Conservation (phyloP, 2,113 vertebrate species). For the Eptesicus fuscus region DNA sequence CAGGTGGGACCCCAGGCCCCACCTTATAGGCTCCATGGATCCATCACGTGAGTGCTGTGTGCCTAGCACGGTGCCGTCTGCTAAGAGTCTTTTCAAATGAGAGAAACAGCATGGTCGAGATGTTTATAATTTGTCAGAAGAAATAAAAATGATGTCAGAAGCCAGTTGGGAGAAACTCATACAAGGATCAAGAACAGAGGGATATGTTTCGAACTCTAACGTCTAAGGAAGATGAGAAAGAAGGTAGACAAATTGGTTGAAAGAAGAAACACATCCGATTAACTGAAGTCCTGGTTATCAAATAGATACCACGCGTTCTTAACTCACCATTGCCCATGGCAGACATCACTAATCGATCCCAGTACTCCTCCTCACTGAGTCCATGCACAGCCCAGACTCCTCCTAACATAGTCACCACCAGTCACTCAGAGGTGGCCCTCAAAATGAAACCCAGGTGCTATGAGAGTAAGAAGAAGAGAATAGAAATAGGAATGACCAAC, state of each 20-base stretch:
- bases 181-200: not conserved
- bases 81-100: not conserved
- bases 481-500: not conserved
- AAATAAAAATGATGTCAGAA: not conserved
- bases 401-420: not conserved
- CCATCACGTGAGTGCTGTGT: not conserved
- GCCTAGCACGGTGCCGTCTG: not conserved
- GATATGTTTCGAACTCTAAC: not conserved
- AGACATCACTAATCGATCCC: constrained; percentile 40
- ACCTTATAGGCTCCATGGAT: not conserved
- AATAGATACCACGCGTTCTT: too few species aligned
- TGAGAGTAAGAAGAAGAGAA: not conserved
- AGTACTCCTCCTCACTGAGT: not conserved
- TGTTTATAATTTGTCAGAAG: not conserved
- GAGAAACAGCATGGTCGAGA: not conserved
- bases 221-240: not conserved
- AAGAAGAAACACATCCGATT: not conserved
- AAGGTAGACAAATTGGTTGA: not conserved
- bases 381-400: not conserved
- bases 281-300: not conserved
- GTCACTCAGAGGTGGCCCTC: not conserved
- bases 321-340: not conserved
- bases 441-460: not conserved
- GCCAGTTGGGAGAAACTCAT: not conserved
- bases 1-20: too few species aligned